Evolutionary conservation across 1,140 invertebrate genomes (phyloP), one percentile per base, ranked within the genome.

Genomic region (Zaprionus ghesquierei): DNA sequence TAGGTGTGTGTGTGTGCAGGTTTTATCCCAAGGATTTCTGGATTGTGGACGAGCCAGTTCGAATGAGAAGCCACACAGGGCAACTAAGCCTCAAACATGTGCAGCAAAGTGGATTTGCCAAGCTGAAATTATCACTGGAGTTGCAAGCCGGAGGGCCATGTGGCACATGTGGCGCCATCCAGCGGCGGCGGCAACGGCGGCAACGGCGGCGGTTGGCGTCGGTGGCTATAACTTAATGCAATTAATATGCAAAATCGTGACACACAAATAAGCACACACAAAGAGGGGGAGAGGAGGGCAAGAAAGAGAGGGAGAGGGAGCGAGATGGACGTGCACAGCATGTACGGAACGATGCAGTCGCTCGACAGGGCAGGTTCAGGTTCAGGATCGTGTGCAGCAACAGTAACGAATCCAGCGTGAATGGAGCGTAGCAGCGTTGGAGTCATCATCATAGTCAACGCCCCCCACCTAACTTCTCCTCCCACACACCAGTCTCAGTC

Each of bases 221-320:
- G 77, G 46, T 85, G 77, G 84, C 85, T 89, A 87, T 87, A 87
- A 89, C 85, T 89, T 90, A 90, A 90, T 90, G 87, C 82, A 90
- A 90, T 90, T 90, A 90, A 90, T 90, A 90, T 90, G 87, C 87
- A 90, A 90, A 90, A 90, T 90, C 82, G 87, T 90, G 87, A 90
- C 87, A 90, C 68, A 62, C 72, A 65, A 64, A 61, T 55, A 49
- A 31, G 56, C 38, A 53, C 61, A 51, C 10, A 46, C 25, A 58
- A 13, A 46, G 41, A 44, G 15, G 41, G n/a, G 27, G 25, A 23
- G 10, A 10, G 2, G 25, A 1, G 10, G 27, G 13, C 18, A 13
- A 15, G 15, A 20, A 27, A 5, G 10, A 10, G 13, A n/a, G 4
- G 5, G 12, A 4, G 9, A 8, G 46, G 29, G 20, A 18, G 13